A percentile compares a stretch with the other conserved stretches of the same genome.
Evolutionary conservation across 1,140 invertebrate genomes (phyloP).

Genomic region (Gyrodactylus salaris): DNA sequence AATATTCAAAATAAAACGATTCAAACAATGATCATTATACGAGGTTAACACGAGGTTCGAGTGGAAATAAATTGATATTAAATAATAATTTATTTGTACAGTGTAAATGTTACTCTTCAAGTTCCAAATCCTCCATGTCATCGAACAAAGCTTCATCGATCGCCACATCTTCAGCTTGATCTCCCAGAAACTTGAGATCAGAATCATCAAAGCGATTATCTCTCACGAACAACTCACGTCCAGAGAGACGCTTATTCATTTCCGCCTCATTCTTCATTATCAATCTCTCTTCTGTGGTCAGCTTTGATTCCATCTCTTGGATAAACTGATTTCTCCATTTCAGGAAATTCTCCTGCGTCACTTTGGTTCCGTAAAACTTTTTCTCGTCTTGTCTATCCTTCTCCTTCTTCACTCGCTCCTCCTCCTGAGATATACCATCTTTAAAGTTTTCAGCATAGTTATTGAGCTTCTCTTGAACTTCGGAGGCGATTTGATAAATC

Average conservation of each 20-base stretch:
- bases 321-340: not conserved
- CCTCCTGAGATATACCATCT: not conserved
- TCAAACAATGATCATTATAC: too few species aligned
- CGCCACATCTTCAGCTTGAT: not conserved
- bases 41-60: not conserved
- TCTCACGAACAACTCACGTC: not conserved
- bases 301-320: not conserved
- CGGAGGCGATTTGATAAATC: not conserved
- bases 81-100: not conserved
- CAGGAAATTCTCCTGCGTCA: not conserved
- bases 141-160: not conserved
- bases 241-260: not conserved
- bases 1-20: too few species aligned
- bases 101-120: not conserved
- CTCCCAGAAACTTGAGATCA: not conserved
- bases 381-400: conserved; percentile 4
- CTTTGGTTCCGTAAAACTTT: conserved; percentile 1
- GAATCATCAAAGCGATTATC: not conserved
- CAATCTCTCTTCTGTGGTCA: not conserved
- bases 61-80: not conserved
- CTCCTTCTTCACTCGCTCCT: not conserved
- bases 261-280: not conserved
- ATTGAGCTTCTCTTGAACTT: not conserved
- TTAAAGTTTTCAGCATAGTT: not conserved
- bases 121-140: not conserved